Evolutionary conservation across 64 coral and sea anemone species (phyloP), one percentile per base, ranked within the genome.

Genomic region (Montipora capricornis): DNA sequence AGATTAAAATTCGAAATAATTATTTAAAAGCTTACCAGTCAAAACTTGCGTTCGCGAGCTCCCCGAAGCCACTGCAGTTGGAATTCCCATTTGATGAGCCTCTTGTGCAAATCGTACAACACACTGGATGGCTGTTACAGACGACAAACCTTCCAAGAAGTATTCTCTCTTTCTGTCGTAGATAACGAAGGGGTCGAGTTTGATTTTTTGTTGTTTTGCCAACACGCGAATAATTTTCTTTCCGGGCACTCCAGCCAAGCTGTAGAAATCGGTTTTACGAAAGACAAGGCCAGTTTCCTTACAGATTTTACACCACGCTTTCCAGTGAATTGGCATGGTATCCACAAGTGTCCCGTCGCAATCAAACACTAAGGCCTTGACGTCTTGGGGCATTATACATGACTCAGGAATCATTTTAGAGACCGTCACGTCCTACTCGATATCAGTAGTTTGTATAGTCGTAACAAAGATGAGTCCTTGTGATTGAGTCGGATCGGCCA

Each of bases 291-390:
- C 98, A 14, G 98, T 99, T 71, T 99, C 98, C 47, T 92, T 83
- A 50, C 98, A 99, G 68, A 99, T 95, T 44, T 94, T 91, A 75
- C 89, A 92, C 98, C 98, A 99, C 12, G 98, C 98, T 92, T 44
- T 88, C 94, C 95, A 96, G 68, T 99, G 98, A 45, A 96, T 79
- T 0, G 98, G 98, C 95, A 99, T 99, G 6, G 98, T 99, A 59
- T 99, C 89, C 0, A 99, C 68, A 24, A 99, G 83, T 19, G 98
- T 99, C 17, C 98, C 98, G 87, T 99, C 98, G 11, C 98, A 99
- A 57, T 99, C 98, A 49, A 99, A 96, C 9, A 99, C 89, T 3
- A 99, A 61, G 5, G 84, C 98, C 87, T 95, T 94, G 0, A 99
- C 85, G 46, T 95, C 86, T 55, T 80, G 79, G 57, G 95, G 77